Base-by-base conservation (phyloP, 2,113 vertebrate species). In the Hydrolagus affinis region DNA sequence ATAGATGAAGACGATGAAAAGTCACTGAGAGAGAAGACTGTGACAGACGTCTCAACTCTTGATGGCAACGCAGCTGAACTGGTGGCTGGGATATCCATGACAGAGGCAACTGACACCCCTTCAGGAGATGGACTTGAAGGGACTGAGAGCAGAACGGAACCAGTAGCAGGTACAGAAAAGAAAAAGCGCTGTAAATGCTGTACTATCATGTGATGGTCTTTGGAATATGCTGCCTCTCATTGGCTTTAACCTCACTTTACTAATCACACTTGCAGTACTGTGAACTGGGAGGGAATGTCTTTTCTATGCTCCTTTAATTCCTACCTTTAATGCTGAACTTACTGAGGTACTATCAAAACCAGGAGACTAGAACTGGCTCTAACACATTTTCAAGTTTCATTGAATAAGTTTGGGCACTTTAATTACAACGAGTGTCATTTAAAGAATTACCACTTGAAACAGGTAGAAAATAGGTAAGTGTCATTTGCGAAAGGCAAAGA, bases 121-220 rank as follows among this genome's bases (percentile, higher is more conserved):
- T 98, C 96, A 69, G 93, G 94, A 0, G 98, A 98, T 85, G 95
- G 95, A 86, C 96, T 96, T 86, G 96, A 97, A 86, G 96, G 97
- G 92, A 98, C 96, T 88, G 91, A 95, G 85, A 91, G 95, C 72
- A 95, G 95, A 88, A 94, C 96, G 88, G 93, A 95, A 23, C 92
- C 91, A 57, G 86, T 94, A 90, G 93, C 96, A 99, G 97, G 98
- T 99, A 99, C 95, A 93, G 94, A 98, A 95, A 98, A 98, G 97
- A 98, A 97, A 97, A 96, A 96, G 93, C 96, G 95, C 92, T 99
- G 98, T 96, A 93, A 96, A 87, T 99, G 98, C 96, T 99, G 98
- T 96, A 92, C 96, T 95, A 93, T 98, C 93, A 99, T 99, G 98
- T 99, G 97, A 99, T 94, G 92, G 90, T 91, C 90, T 91, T 91